phyloP scores from a whole-genome alignment of 2,797 vertebrate species.

The Crenichthys baileyi region DNA sequence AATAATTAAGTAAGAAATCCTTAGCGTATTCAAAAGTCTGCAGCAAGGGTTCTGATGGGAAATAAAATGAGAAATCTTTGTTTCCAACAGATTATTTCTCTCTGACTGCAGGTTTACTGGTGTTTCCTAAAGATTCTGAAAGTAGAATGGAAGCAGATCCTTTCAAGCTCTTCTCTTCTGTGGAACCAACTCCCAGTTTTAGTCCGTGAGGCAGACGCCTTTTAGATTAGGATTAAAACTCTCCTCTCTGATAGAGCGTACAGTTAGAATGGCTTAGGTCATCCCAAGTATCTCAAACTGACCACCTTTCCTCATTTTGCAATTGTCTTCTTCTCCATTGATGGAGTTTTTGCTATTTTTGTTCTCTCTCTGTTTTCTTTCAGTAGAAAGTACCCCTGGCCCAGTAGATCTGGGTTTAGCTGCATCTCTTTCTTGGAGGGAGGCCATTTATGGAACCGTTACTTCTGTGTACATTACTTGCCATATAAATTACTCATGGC shows the following conservation, averaged over 20 bases:
- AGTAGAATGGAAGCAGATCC: no score
- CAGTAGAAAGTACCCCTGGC: not conserved
- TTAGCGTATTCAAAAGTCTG: not conserved
- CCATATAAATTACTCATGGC: not conserved
- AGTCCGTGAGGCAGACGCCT: no score
- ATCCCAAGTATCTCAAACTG: not conserved
- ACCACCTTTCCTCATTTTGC: not conserved
- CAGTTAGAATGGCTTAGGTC: not conserved
- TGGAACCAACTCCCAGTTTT: no score
- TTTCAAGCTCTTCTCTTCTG: no score
- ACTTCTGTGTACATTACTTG: not conserved
- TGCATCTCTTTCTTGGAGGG: not conserved
- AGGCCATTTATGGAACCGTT: no score
- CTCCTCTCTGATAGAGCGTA: no score
- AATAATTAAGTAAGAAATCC: not conserved
- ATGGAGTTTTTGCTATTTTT: not conserved
- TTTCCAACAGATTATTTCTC: no score
- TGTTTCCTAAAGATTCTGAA: no score
- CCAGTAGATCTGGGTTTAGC: not conserved
- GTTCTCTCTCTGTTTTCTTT: not conserved
- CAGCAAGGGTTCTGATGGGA: not conserved
- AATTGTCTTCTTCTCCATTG: not conserved
- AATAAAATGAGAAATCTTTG: no score
- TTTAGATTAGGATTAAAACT: no score
- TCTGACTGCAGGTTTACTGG: no score